Percentiles rank a stretch among this genome's conserved stretches.
phyloP scores from a whole-genome alignment of 2,797 vertebrate species.

The Acrocephalus scirpaceus region DNA sequence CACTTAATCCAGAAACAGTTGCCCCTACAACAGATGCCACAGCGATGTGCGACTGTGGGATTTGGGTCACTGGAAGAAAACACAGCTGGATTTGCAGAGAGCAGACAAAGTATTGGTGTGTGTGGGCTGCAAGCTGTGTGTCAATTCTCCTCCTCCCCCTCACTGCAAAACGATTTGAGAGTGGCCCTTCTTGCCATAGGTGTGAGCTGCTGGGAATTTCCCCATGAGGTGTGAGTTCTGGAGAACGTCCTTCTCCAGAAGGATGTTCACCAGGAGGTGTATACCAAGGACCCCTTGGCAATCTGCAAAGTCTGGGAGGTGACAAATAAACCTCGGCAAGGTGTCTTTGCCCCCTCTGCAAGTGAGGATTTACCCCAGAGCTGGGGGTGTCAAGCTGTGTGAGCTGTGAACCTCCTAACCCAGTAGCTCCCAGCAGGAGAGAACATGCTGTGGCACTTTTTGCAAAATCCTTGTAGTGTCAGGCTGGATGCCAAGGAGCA shows the following conservation, averaged over 20 bases:
- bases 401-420: not conserved
- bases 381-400: not conserved
- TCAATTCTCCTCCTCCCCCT: not conserved
- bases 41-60: not conserved
- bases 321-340: not conserved
- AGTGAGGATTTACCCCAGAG: not conserved
- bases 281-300: not conserved
- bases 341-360: not conserved
- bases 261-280: not conserved
- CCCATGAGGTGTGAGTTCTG: not conserved
- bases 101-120: not conserved
- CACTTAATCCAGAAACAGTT: not conserved
- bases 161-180: not conserved
- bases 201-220: not conserved
- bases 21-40: not conserved
- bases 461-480: not conserved
- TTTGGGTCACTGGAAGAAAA: conserved; percentile 55
- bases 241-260: not conserved
- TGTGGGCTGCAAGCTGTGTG: not conserved
- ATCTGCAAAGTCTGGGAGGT: not conserved
- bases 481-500: not conserved
- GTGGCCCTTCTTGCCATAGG: not conserved
- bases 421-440: not conserved
- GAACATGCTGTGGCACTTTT: not conserved
- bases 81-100: conserved; percentile 35